Base-by-base conservation (phyloP, 2,888 invertebrate species). In the Volucella zonaria region DNA sequence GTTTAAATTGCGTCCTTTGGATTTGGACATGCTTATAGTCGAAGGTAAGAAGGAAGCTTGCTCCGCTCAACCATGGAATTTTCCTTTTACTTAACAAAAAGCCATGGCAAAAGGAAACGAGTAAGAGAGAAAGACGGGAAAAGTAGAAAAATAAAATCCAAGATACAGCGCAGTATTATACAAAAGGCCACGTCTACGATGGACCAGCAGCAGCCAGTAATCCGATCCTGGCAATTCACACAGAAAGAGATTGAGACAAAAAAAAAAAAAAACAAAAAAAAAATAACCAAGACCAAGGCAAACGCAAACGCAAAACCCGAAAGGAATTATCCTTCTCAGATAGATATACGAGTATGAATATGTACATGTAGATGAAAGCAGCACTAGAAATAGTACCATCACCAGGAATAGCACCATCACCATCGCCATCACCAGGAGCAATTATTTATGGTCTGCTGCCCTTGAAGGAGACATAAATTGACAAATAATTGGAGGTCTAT, bases 391-490 rank as follows among this genome's bases (percentile, higher is more conserved):
- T 45, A 6, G 31, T 31, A 54, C 54, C 47, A 70, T 43, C 70
- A 56, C 61, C 15, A 62, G 31, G 59, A 70, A 38, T 42, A 45
- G 23, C 45, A 54, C 61, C 62, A 70, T 43, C 70, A 56, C 61
- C 38, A 62, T 18, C 62, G 43, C 47, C 40, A 61, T 43, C 61
- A 62, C 47, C 61, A 77, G 73, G 66, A 79, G 86, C 87, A 88
- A 88, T 89, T 89, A 89, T 89, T 89, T 89, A 89, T 89, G 88
- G 89, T 88, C 89, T 88, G 87, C 87, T 88, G 89, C 89, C 88
- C 89, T 89, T 89, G 87, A 88, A 89, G 88, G 88, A 88, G 89
- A 89, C 89, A 89, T 89, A 89, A 89, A 89, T 89, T 89, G 89
- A 89, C 89, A 89, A 88, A 89, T 89, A 89, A 89, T 89, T 89